Evolutionary conservation across 2,797 vertebrate species (phyloP).

Genomic region (Corythornis leucogaster): DNA sequence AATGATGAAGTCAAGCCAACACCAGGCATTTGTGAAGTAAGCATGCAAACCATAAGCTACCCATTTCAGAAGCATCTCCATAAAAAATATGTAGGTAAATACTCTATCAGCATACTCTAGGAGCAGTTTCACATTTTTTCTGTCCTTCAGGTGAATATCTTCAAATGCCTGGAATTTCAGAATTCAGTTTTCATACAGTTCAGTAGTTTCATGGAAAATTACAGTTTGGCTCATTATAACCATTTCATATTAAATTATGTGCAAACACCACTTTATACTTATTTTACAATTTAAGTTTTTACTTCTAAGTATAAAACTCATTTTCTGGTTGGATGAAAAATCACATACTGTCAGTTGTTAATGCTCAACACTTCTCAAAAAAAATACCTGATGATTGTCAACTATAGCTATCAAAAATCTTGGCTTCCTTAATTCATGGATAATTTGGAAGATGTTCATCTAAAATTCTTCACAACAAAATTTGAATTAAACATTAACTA

Average conservation of each 20-base stretch:
- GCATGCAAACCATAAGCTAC: conserved; percentile 77
- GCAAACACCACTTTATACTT: not conserved
- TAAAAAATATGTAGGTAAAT: conserved; percentile 76
- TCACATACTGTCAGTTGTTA: not conserved
- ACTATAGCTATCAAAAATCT: not conserved
- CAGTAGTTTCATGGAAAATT: not conserved
- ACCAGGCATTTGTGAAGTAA: conserved; percentile 80
- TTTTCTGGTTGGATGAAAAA: not conserved
- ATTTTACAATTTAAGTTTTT: too few relatives aligned
- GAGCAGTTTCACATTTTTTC: conserved; percentile 23
- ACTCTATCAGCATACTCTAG: conserved; percentile 69
- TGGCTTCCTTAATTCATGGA: not conserved
- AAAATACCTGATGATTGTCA: not conserved
- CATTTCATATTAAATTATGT: not conserved
- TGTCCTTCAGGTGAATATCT: conserved; percentile 43
- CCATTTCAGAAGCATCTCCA: conserved; percentile 80
- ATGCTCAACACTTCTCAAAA: not conserved
- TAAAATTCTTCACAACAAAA: not conserved
- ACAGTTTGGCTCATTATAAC: not conserved
- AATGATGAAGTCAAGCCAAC: conserved; percentile 79
- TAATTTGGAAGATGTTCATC: not conserved
- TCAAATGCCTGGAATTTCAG: conserved; percentile 77
- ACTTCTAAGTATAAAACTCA: too few relatives aligned
- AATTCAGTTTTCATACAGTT: not conserved
- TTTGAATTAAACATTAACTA: not conserved